Conservation (phyloP, 2,888 invertebrate species). For the Nymphalis polychloros region DNA sequence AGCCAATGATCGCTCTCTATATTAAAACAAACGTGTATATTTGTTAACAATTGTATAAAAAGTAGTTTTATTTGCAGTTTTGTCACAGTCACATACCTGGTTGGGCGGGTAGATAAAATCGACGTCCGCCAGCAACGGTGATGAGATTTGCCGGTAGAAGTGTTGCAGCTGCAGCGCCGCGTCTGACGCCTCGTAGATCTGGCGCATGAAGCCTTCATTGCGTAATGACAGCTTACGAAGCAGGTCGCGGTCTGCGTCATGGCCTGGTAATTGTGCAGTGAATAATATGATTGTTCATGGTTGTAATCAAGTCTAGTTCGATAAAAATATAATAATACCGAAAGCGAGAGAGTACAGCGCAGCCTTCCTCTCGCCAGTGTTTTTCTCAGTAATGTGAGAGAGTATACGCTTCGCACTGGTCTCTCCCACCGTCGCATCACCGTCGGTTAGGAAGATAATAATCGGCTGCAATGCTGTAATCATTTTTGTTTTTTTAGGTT, state of each 20-base stretch:
- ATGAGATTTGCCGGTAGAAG: conserved; percentile 86
- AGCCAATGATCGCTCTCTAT: too few species aligned
- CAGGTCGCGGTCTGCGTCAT: conserved; percentile 85
- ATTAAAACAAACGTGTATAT: too few species aligned
- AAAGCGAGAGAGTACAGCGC: conserved; percentile 87
- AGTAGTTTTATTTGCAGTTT: too few species aligned
- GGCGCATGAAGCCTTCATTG: conserved; percentile 85
- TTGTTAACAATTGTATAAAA: too few species aligned
- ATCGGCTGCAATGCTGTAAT: conserved; percentile 78
- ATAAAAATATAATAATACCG: conserved; percentile 58
- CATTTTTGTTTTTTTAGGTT: not conserved
- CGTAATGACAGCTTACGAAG: conserved; percentile 84
- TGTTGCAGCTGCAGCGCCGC: conserved; percentile 84
- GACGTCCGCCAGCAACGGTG: conserved; percentile 85
- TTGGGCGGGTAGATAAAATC: conserved; percentile 83
- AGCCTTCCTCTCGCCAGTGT: conserved; percentile 69
- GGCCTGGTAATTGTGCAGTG: conserved; percentile 58
- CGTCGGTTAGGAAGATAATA: conserved; percentile 85
- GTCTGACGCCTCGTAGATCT: conserved; percentile 88
- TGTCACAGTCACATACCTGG: conserved; percentile 56
- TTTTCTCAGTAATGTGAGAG: conserved; percentile 74
- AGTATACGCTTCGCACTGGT: conserved; percentile 78
- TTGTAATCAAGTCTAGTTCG: too few species aligned
- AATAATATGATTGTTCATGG: not conserved
- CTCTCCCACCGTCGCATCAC: conserved; percentile 84